Base-by-base conservation (phyloP, 1,140 invertebrate genomes). In the Drosophila sturtevanti region DNA sequence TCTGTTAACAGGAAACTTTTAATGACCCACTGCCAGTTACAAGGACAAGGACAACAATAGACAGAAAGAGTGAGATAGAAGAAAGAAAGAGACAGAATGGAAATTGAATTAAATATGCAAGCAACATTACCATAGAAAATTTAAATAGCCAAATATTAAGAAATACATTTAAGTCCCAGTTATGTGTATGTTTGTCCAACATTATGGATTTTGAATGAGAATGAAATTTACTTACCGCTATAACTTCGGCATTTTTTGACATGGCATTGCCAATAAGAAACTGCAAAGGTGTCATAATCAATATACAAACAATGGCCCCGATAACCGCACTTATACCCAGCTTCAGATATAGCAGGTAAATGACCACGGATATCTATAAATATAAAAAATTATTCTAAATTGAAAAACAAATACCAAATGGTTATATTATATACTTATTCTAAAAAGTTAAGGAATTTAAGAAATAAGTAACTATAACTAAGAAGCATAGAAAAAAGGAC, bases 321-420 rank as follows among this genome's bases (percentile, higher is more conserved):
- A 97, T 94, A 27, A 97, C 93, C 14, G 96, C 96, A 91, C 96
- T 96, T 31, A 95, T 89, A 10, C 97, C 96, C 66, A 98, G 92
- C 92, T 97, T 96, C 11, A 94, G 91, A 80, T 97, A 96, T 24
- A 97, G 92, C 38, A 97, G 89, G 81, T 94, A 94, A 90, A 97
- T 94, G 38, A 97, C 94, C 11, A 96, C 92, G 0, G 89, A 77
- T 74, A 97, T 94, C 96, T 97, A 90, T 34, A 94, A 93, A 48
- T 18, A 18, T 18, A 21, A 0, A 48, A 21, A 48, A 9, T 0
- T 6, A 11, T 11, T 31, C 7, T 6, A 31, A 31, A 31, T 6
- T 31, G 27, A 31, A 31, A 31, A 6, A 31, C 27, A 31, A 31
- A 31, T 31, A 6, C 0, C 5, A 31, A 1, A 31, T 6, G 27